Base-by-base conservation (phyloP, 2,888 invertebrate species). In the Xylota segnis region DNA sequence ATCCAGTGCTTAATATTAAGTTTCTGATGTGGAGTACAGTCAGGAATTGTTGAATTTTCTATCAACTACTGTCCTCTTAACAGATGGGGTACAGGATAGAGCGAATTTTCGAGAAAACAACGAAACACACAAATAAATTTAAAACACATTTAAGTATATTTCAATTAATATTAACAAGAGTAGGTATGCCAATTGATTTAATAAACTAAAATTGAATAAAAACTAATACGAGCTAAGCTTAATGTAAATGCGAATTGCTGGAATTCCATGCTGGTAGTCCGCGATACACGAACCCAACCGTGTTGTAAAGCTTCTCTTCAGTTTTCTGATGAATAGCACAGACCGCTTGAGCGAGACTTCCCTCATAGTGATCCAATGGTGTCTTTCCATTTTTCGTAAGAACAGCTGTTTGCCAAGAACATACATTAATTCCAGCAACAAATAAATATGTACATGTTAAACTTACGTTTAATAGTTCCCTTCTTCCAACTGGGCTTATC, bases 401-500 rank as follows among this genome's bases (percentile, higher is more conserved):
- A 5, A n/a, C 2, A 16, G 81, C 86, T 86, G 37, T 5, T 40
- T 18, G 6, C 0, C 18, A n/a, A 47, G 32, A 29, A 5, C 4
- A 45, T 61, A 37, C 16, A 71, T 3, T n/a, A n/a, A 12, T 52
- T 23, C 23, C 23, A 6, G 14, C 4, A 16, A 50, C 9, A 37
- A 12, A 43, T 29, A 54, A 9, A 27, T 10, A 14, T 2, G 3
- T 34, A 65, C 1, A 59, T 61, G 54, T 18, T 37, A 6, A 27
- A 58, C 87, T 70, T 87, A 91, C 91, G 88, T 89, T 89, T 89
- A 27, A 91, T 88, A 10, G 79, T 70, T 68, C 90, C 91, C 61
- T 91, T 90, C 56, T 91, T 91, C 94, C 94, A 94, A 54, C 89
- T 83, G 0, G 86, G 75, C 72, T 91, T 91, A 88, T 94, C 92